Percentiles rank a stretch among this genome's conserved stretches.
Conservation (phyloP, 2,888 invertebrate genomes). For the Ganaspis brasiliensis region DNA sequence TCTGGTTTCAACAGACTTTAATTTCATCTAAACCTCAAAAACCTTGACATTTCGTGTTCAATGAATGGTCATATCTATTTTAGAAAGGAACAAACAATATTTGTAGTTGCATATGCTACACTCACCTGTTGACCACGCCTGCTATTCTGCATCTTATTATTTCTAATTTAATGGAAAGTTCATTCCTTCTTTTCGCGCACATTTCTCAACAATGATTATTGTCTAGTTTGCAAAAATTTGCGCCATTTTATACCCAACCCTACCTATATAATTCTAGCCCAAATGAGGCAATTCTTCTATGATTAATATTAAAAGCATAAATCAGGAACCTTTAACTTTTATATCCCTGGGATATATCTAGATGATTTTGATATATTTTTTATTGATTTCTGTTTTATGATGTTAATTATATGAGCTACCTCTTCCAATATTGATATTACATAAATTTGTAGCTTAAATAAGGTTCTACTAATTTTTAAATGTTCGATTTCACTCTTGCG, state of each 20-base stretch:
- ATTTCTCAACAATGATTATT: not conserved
- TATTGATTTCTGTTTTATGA: no score
- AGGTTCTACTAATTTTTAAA: no score
- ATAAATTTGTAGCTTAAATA: no score
- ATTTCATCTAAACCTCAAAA: constrained; percentile 61
- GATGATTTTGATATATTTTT: no score
- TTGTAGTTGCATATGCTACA: constrained; percentile 38
- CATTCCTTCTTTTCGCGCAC: not conserved
- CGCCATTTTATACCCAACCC: no score
- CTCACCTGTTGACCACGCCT: constrained; percentile 41
- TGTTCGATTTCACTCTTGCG: no score
- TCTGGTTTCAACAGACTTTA: not conserved
- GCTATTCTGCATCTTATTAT: constrained; percentile 10
- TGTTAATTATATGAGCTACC: no score
- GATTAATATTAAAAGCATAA: not conserved
- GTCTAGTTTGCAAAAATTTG: not conserved
- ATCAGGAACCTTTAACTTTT: no score
- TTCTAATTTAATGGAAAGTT: constrained; percentile 16
- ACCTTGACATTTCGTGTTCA: constrained; percentile 74
- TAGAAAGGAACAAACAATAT: constrained; percentile 69
- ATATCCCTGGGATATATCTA: no score
- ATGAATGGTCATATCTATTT: constrained; percentile 66
- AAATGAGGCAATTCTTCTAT: no score
- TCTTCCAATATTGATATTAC: no score
- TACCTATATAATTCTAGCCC: no score